A percentile compares a stretch with the other conserved stretches of the same genome.
Conservation (phyloP, 2,797 vertebrate genomes). For the Limosa lapponica region DNA sequence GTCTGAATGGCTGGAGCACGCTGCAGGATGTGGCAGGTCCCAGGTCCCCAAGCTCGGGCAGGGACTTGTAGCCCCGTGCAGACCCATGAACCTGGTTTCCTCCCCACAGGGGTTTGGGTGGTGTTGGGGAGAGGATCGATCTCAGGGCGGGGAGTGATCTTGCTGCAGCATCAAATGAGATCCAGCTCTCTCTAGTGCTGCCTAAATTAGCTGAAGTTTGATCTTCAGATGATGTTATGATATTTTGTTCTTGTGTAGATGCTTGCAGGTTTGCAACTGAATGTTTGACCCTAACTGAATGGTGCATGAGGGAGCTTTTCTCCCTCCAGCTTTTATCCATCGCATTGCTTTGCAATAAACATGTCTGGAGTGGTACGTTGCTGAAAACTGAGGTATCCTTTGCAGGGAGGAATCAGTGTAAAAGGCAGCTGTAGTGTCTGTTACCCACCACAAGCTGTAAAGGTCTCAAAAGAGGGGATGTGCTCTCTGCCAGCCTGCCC, state of each 20-base stretch:
- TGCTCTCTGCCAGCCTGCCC: neutral
- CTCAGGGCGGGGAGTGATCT: neutral
- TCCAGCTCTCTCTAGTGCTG: neutral
- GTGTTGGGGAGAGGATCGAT: neutral
- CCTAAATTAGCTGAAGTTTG: neutral
- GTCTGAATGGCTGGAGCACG: accelerated
- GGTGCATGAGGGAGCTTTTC: neutral
- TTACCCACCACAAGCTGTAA: neutral
- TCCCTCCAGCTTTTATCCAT: neutral
- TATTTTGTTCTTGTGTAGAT: neutral
- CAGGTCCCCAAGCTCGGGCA: accelerated
- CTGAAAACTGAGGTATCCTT: neutral
- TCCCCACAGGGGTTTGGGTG: neutral
- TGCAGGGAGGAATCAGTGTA: neutral
- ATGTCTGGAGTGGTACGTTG: neutral
- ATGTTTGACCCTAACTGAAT: neutral
- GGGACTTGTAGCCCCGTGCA: neutral
- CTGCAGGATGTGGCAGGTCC: neutral
- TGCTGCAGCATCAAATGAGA: neutral
- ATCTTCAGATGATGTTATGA: neutral
- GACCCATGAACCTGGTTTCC: neutral
- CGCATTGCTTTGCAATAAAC: neutral
- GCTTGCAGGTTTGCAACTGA: neutral
- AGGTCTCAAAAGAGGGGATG: accelerated
- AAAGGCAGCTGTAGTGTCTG: neutral